phyloP scores from a whole-genome alignment of 2,888 invertebrate species.

The Ormia ochracea region DNA sequence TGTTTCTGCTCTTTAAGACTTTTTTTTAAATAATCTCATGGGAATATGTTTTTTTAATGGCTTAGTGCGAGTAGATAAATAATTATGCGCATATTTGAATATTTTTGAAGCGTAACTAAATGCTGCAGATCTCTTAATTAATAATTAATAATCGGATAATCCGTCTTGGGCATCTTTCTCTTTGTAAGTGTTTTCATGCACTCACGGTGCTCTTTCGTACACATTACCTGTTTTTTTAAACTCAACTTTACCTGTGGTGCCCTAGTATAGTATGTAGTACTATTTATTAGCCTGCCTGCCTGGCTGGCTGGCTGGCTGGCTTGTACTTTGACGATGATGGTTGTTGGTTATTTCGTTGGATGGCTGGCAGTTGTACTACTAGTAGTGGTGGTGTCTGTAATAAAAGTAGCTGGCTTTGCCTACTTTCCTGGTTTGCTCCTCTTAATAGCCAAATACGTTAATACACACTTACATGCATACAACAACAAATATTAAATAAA shows the following conservation, averaged over 20 bases:
- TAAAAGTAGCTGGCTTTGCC: conserved; percentile 39
- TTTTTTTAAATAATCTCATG: no score
- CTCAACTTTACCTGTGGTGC: conserved; percentile 14
- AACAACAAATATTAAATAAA: conserved; percentile 43
- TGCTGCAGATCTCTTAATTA: neutral
- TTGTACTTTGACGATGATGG: conserved; percentile 37
- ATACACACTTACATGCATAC: no score
- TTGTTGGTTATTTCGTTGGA: conserved; percentile 24
- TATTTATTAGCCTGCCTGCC: conserved; percentile 13
- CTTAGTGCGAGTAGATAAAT: no score
- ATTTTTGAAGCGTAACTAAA: no score
- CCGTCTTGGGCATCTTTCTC: conserved; percentile 7
- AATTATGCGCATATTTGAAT: no score
- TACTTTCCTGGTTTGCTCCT: conserved; percentile 36
- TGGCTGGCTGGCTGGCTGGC: conserved; percentile 12
- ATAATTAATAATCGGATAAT: neutral
- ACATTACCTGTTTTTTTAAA: conserved; percentile 13
- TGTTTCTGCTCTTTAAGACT: neutral
- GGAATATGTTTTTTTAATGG: no score
- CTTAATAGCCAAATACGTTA: conserved; percentile 50
- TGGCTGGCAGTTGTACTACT: conserved; percentile 21
- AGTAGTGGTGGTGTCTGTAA: conserved; percentile 29
- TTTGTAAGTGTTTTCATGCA: conserved; percentile 31
- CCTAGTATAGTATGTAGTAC: conserved; percentile 10
- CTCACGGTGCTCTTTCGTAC: conserved; percentile 8